Base-by-base conservation (phyloP, 2,797 vertebrate genomes). In the Poeciliopsis turneri region DNA sequence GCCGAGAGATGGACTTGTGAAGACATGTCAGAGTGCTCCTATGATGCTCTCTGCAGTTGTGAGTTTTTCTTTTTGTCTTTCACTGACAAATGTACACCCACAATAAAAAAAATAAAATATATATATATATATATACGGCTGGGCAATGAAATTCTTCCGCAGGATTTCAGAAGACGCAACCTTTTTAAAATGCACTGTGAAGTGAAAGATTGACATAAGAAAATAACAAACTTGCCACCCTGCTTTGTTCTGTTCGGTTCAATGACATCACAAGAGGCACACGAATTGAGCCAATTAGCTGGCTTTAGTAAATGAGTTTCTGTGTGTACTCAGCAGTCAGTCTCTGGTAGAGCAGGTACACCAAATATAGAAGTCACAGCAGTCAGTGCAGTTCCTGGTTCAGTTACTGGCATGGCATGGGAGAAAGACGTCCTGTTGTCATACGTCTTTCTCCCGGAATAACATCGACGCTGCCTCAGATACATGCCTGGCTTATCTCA, bases 1-100 rank as follows among this genome's bases (percentile, higher is more conserved):
- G 78, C 72, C 79, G 82, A 66, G 81, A 82, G 77, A 68, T 41
- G 2, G 80, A 78, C 81, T 51, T 80, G 72, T 83, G 74, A 78
- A 82, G 77, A 36, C 71, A 47, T 73, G 75, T 86, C 86, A 70
- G 5, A 28, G 64, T 33, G 10, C 41, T 49, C 69, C 75, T 69
- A 9, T 23, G 49, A 45, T 75, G 45, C 18, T 43, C 18, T 75
- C 61, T 43, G 23, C 2, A 15, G 30, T 85, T 75, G 80, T 9
- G 8, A 41, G 41, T 41, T 41, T 18, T 23, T 51, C 9, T 68
- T 10, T 45, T 61, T 45, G 45, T n/a, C 25, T 16, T 11, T 46
- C 43, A 28, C 43, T 9, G 23, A 25, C 36, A 39, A 25, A 68
- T 68, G 36, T 41, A 41, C 12, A 28, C 68, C 25, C 25, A 70